Evolutionary conservation across 2,113 vertebrate genomes (phyloP).

Genomic region (Salvelinus fontinalis): DNA sequence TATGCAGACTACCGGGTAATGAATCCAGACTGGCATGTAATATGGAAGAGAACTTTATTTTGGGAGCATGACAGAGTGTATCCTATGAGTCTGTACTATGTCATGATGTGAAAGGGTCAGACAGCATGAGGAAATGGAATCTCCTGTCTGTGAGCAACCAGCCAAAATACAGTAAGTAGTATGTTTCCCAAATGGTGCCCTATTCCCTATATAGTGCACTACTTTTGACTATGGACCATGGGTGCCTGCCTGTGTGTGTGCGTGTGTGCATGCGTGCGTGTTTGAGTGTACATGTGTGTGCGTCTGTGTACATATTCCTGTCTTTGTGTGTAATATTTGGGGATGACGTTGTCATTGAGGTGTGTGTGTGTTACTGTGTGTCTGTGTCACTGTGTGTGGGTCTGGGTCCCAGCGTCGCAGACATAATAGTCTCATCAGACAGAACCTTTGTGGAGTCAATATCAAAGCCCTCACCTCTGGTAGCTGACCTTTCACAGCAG

Average conservation of each 20-base stretch:
- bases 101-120: too few relatives aligned
- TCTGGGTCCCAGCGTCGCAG: constrained; percentile 22
- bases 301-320: constrained; percentile 16
- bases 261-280: constrained; percentile 28
- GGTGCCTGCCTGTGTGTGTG: constrained; percentile 20
- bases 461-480: constrained; percentile 61
- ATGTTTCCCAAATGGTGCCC: too few relatives aligned
- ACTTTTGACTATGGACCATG: background rate
- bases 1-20: background rate
- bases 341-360: background rate
- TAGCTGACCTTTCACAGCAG: constrained; percentile 59
- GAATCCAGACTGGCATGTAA: too few relatives aligned
- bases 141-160: too few relatives aligned
- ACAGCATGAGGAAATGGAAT: too few relatives aligned
- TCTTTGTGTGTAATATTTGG: constrained; percentile 12
- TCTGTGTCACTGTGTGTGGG: constrained; percentile 4
- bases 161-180: too few relatives aligned
- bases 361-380: constrained; percentile 10
- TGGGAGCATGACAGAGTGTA: background rate
- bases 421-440: constrained; percentile 55
- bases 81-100: background rate
- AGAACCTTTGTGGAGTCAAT: constrained; percentile 64
- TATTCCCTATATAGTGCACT: background rate
- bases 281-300: background rate
- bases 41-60: background rate